Conservation (phyloP, 1,140 invertebrate genomes). For the Zaprionus tsacasi region DNA sequence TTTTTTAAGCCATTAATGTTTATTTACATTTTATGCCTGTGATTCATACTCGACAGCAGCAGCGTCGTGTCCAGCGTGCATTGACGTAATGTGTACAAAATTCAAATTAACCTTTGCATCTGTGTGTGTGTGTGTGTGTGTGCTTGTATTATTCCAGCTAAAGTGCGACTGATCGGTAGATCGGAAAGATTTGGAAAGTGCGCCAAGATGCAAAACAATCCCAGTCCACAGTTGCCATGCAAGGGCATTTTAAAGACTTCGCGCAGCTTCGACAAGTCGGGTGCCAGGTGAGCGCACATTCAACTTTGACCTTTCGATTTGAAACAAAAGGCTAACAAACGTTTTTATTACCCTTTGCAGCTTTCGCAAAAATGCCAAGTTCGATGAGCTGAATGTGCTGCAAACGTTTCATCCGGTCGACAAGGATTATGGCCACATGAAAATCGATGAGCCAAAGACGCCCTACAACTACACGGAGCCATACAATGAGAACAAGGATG, state of each 20-base stretch:
- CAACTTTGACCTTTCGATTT: slow-evolving; percentile 44
- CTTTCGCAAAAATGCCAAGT: slow-evolving; percentile 93
- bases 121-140: slow-evolving; percentile 19
- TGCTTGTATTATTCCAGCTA: slow-evolving; percentile 46
- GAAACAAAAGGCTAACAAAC: slow-evolving; percentile 59
- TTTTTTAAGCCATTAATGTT: slow-evolving; percentile 45
- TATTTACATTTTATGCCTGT: slow-evolving; percentile 32
- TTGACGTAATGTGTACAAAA: slow-evolving; percentile 65
- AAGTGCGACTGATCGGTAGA: slow-evolving; percentile 21
- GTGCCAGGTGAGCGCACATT: slow-evolving; percentile 66
- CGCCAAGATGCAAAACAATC: slow-evolving; percentile 77
- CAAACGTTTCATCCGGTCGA: slow-evolving; percentile 98
- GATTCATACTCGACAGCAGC: slow-evolving; percentile 43
- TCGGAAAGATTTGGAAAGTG: not conserved
- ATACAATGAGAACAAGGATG: slow-evolving; percentile 89
- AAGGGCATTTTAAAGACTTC: slow-evolving; percentile 97
- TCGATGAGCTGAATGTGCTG: slow-evolving; percentile 99
- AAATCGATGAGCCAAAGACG: slow-evolving; percentile 99
- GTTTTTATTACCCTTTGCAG: slow-evolving; percentile 64
- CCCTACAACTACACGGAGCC: slow-evolving; percentile 94
- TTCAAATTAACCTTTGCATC: slow-evolving; percentile 37
- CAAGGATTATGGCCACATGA: slow-evolving; percentile 99
- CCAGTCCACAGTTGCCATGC: slow-evolving; percentile 89
- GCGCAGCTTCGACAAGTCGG: slow-evolving; percentile 92
- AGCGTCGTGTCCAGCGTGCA: not conserved